phyloP scores from a whole-genome alignment of 1,140 invertebrate genomes.

The Camponotus pennsylvanicus region DNA sequence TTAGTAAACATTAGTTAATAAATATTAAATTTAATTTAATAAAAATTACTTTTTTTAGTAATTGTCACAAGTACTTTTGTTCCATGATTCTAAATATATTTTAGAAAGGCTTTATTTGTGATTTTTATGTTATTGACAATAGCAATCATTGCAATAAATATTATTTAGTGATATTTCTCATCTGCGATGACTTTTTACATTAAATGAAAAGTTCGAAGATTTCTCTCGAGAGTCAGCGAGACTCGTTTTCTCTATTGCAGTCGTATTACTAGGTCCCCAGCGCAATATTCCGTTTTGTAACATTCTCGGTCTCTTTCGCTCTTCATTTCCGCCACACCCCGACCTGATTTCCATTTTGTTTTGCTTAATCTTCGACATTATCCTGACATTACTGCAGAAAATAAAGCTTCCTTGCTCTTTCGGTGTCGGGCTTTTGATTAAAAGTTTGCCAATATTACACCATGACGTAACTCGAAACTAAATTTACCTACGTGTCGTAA shows the following conservation, averaged over 20 bases:
- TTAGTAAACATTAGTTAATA: no score
- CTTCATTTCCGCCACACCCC: slow-evolving; percentile 60
- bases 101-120: not conserved
- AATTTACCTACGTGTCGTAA: slow-evolving; percentile 65
- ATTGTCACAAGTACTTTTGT: no score
- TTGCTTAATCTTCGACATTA: slow-evolving; percentile 74
- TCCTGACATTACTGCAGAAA: slow-evolving; percentile 70
- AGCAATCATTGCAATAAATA: not conserved
- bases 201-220: slow-evolving; percentile 59
- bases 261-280: slow-evolving; percentile 45
- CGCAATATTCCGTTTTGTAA: slow-evolving; percentile 68
- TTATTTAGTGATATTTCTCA: slow-evolving; percentile 33
- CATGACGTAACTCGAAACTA: slow-evolving; percentile 68
- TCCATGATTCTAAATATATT: not conserved
- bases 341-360: slow-evolving; percentile 72
- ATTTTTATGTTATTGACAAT: not conserved
- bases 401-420: slow-evolving; percentile 66
- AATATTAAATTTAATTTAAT: no score
- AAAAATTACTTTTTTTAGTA: no score
- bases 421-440: slow-evolving; percentile 68
- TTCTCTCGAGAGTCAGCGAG: slow-evolving; percentile 56
- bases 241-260: slow-evolving; percentile 51
- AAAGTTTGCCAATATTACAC: slow-evolving; percentile 76
- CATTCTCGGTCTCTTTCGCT: slow-evolving; percentile 15
- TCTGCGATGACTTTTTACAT: slow-evolving; percentile 2